Conservation (phyloP, 1,140 invertebrate genomes). For the Saccostrea glomerata region DNA sequence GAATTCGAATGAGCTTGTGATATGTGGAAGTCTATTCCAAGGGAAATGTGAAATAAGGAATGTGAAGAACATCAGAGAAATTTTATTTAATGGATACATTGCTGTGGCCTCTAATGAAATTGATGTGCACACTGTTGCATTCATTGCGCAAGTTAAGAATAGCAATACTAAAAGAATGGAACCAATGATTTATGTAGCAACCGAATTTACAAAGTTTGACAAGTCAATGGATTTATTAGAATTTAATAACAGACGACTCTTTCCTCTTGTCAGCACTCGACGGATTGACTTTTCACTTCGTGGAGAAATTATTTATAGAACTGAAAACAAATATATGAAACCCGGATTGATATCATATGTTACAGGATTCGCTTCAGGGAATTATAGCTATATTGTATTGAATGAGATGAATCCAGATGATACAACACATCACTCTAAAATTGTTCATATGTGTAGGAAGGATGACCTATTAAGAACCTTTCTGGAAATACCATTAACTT, state of each 20-base stretch:
- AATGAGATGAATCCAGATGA: slow-evolving; percentile 1
- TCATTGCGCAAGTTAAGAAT: slow-evolving; percentile 89
- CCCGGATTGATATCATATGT: slow-evolving; percentile 31
- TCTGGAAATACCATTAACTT: too few relatives aligned
- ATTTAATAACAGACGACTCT: background rate
- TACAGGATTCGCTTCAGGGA: slow-evolving; percentile 41
- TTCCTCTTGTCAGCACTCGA: slow-evolving; percentile 56
- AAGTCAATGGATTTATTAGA: background rate
- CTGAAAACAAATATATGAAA: slow-evolving; percentile 38
- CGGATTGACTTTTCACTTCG: background rate
- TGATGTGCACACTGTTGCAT: slow-evolving; percentile 95
- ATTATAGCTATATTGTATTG: background rate
- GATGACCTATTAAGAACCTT: slow-evolving; percentile 27
- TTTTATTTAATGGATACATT: slow-evolving; percentile 88
- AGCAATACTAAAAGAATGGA: slow-evolving; percentile 46
- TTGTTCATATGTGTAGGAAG: slow-evolving; percentile 40
- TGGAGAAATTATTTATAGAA: slow-evolving; percentile 22
- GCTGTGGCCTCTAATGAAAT: slow-evolving; percentile 96
- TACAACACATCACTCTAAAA: background rate
- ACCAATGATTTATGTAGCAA: background rate
- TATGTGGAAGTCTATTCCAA: slow-evolving; percentile 93
- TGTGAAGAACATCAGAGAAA: slow-evolving; percentile 90
- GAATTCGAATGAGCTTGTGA: slow-evolving; percentile 89
- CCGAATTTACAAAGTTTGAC: slow-evolving; percentile 57
- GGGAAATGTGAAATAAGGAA: slow-evolving; percentile 93